A percentile compares a stretch with the other conserved stretches of the same genome.
These are phyloP conservation scores for Morone chrysops DNA, from an alignment of 2,113 vertebrate species.

Conservation along the genomic window DNA sequence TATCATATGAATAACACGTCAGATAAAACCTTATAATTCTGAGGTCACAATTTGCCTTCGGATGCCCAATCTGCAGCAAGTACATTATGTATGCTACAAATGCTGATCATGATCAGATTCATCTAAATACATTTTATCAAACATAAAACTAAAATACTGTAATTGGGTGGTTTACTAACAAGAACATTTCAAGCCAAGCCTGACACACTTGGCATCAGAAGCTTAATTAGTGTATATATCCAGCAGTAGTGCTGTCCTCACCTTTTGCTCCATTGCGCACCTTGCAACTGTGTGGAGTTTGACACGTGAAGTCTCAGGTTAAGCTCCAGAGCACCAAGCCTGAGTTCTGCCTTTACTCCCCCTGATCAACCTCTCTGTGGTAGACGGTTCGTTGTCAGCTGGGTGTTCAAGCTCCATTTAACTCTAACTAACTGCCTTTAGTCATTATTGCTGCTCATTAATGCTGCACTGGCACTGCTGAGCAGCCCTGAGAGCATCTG, in stretches of 20 bases:
- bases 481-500: slow-evolving; percentile 52
- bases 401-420: slow-evolving; percentile 84
- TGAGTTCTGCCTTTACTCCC: slow-evolving; percentile 47
- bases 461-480: slow-evolving; percentile 61
- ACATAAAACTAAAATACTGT: not conserved
- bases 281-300: slow-evolving; percentile 17
- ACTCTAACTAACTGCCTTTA: slow-evolving; percentile 77
- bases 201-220: slow-evolving; percentile 1
- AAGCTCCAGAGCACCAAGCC: slow-evolving; percentile 48
- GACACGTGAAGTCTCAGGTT: slow-evolving; percentile 58
- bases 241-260: slow-evolving; percentile 9
- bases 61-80: not conserved
- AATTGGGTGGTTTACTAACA: not conserved
- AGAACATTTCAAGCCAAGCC: not conserved
- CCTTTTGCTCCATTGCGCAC: slow-evolving; percentile 30
- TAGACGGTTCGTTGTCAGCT: slow-evolving; percentile 75
- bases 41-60: not conserved
- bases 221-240: slow-evolving; percentile 29
- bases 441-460: slow-evolving; percentile 80
- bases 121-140: not conserved
- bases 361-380: slow-evolving; percentile 67
- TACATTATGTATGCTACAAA: not conserved
- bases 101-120: not conserved
- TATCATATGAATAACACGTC: not conserved
- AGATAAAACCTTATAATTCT: not conserved